Conservation (phyloP, 2,888 invertebrate genomes). For the Heteromyza rotundicornis region DNA sequence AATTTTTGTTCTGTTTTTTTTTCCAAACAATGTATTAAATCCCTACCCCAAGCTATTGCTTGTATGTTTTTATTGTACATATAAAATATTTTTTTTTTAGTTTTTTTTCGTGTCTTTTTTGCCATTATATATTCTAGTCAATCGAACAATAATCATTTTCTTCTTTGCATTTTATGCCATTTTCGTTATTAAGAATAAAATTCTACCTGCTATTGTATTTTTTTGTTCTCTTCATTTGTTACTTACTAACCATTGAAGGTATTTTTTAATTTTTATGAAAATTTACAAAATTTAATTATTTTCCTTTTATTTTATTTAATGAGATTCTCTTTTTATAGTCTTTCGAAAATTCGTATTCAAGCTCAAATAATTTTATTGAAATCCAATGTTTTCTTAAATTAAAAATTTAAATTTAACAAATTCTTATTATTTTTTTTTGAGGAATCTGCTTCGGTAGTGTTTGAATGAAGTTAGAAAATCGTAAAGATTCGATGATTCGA, state of each 20-base stretch:
- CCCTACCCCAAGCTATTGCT: no score
- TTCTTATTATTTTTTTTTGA: no score
- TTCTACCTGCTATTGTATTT: no score
- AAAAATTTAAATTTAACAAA: no score
- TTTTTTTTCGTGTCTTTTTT: conserved; percentile 22
- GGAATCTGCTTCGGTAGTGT: no score
- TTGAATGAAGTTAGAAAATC: no score
- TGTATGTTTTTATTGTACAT: conserved; percentile 17
- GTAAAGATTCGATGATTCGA: no score
- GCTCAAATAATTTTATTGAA: no score
- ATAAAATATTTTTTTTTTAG: conserved; percentile 10
- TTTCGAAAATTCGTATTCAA: no score
- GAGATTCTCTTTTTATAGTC: no score
- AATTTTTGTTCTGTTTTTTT: neutral
- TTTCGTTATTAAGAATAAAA: conserved; percentile 15
- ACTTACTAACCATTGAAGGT: conserved; percentile 8
- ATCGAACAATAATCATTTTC: neutral
- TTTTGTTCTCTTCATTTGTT: conserved; percentile 13
- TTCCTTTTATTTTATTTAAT: no score
- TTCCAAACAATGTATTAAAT: conserved; percentile 3
- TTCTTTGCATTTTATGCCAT: conserved; percentile 18
- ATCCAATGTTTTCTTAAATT: no score
- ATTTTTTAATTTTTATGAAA: neutral
- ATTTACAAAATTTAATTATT: neutral
- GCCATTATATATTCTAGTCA: conserved; percentile 28